Conservation (phyloP, 53 echinoderm and acorn worm species). For the Zoroaster sp. region DNA sequence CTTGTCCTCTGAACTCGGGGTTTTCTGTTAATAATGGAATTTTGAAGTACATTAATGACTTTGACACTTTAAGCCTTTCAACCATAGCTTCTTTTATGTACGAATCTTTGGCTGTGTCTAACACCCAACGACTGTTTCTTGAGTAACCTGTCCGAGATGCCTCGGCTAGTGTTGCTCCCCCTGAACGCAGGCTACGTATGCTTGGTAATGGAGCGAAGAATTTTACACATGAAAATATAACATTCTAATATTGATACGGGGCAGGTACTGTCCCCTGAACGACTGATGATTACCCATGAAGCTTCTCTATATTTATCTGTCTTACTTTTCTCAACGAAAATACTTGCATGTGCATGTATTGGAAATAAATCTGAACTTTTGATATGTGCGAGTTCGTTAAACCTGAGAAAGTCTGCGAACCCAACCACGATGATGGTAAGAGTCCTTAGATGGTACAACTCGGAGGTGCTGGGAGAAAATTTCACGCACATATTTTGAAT, state of each 20-base stretch:
- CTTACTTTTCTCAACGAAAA: conserved; percentile 1
- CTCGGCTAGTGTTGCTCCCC: neutral
- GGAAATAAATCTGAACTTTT: neutral
- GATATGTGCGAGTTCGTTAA: neutral
- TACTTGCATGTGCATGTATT: neutral
- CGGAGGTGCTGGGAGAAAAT: neutral
- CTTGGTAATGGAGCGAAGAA: neutral
- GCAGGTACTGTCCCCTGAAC: neutral
- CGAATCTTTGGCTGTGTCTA: no score
- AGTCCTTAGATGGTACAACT: no score
- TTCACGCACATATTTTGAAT: neutral
- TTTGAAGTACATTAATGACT: no score
- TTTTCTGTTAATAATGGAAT: no score
- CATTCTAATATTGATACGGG: neutral
- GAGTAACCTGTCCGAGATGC: no score
- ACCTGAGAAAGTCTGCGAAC: conserved; percentile 1
- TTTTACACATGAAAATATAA: neutral
- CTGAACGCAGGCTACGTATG: neutral
- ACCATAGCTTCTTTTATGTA: no score
- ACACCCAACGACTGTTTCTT: no score
- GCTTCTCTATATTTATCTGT: conserved; percentile 2
- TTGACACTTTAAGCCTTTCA: no score
- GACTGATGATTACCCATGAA: neutral
- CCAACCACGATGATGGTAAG: neutral
- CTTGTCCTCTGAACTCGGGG: no score